Conservation (phyloP, 2,888 invertebrate genomes). For the Hydropsyche betteni region DNA sequence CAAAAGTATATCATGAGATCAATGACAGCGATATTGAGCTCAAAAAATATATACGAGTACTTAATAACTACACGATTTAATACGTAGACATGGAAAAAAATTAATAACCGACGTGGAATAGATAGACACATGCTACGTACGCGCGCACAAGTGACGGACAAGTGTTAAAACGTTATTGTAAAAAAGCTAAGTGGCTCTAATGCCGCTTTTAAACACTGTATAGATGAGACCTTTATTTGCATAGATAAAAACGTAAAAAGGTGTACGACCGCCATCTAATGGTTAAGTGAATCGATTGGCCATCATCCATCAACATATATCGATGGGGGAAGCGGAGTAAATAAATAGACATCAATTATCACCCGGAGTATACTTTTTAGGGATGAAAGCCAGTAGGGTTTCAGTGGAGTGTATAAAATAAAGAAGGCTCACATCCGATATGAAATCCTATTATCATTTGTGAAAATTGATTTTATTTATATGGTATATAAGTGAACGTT, state of each 20-base stretch:
- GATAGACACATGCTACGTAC: slow-evolving; percentile 8
- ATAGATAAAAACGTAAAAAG: slow-evolving; percentile 48
- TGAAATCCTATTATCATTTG: background rate
- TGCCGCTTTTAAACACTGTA: slow-evolving; percentile 46
- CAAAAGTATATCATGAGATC: slow-evolving; percentile 6
- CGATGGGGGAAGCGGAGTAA: slow-evolving; percentile 25
- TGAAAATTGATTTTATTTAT: background rate
- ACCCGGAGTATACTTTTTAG: background rate
- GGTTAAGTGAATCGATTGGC: slow-evolving; percentile 43
- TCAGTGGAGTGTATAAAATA: background rate
- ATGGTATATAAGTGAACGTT: background rate
- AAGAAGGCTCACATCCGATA: background rate
- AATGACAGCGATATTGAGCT: no score
- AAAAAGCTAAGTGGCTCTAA: slow-evolving; percentile 49
- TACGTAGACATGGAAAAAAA: background rate
- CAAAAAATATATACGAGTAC: no score
- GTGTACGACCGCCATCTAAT: slow-evolving; percentile 38
- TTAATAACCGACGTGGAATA: background rate
- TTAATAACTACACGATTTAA: no score
- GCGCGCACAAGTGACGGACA: slow-evolving; percentile 19
- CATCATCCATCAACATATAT: slow-evolving; percentile 37
- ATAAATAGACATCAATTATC: slow-evolving; percentile 43
- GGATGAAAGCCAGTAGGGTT: no score
- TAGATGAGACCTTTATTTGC: slow-evolving; percentile 49
- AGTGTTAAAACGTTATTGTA: slow-evolving; percentile 27